phyloP scores from a whole-genome alignment of 2,888 invertebrate species.

The Acleris laterana region DNA sequence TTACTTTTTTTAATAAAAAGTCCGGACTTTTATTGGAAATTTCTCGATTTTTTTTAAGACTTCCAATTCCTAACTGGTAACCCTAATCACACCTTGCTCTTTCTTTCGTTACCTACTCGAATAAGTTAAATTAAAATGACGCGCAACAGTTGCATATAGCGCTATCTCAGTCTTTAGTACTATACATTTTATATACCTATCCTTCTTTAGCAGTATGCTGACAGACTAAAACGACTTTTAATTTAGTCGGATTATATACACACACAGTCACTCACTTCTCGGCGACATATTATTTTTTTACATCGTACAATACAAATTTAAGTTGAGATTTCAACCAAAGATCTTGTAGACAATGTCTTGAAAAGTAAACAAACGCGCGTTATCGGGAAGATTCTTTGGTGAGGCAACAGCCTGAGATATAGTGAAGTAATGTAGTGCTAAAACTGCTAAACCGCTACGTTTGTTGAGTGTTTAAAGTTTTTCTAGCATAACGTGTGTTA shows the following conservation, averaged over 20 bases:
- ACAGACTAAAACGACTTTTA: neutral
- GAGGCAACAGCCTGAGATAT: constrained; percentile 44
- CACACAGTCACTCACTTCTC: neutral
- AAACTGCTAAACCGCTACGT: constrained; percentile 18
- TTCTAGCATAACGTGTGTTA: constrained; percentile 52
- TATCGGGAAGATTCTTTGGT: constrained; percentile 56
- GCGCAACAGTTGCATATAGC: too few relatives aligned
- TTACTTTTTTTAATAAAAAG: too few relatives aligned
- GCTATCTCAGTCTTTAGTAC: too few relatives aligned
- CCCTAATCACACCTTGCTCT: too few relatives aligned
- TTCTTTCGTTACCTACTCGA: too few relatives aligned
- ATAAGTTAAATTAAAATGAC: too few relatives aligned
- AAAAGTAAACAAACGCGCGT: constrained; percentile 53
- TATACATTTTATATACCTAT: neutral
- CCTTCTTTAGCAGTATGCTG: neutral
- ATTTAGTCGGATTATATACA: neutral
- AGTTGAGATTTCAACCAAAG: constrained; percentile 46
- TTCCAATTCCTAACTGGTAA: too few relatives aligned
- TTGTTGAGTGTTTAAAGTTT: constrained; percentile 45
- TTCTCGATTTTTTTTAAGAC: too few relatives aligned
- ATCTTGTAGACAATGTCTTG: constrained; percentile 58
- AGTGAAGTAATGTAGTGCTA: constrained; percentile 15
- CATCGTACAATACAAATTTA: constrained; percentile 18
- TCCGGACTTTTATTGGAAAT: too few relatives aligned
- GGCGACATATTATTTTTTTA: constrained; percentile 17